A percentile compares a stretch with the other conserved stretches of the same genome.
Conservation (phyloP, 1,140 invertebrate species). For the Sinella curviseta region DNA sequence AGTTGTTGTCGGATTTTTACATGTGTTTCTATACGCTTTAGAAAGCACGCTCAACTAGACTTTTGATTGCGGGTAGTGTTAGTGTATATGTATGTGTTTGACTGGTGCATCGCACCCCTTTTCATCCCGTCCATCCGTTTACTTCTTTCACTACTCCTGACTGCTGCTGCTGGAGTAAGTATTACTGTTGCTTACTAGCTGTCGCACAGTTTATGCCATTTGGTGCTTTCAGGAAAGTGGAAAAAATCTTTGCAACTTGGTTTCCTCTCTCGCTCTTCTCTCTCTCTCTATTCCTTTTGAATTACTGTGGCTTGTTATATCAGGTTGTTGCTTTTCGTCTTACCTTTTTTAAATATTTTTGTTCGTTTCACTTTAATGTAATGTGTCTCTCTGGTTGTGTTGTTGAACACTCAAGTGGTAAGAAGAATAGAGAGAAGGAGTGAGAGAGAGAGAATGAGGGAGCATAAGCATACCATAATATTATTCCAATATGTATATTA, state of each 20-base stretch:
- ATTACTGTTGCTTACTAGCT: neutral
- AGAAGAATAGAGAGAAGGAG: neutral
- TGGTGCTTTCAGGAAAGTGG: neutral
- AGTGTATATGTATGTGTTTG: neutral
- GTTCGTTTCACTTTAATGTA: neutral
- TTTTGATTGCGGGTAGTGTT: neutral
- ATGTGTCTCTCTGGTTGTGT: neutral
- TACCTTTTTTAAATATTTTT: neutral
- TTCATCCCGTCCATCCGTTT: neutral
- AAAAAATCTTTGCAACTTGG: too few species aligned
- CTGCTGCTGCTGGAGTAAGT: too few species aligned
- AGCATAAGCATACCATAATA: neutral
- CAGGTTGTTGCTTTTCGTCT: neutral
- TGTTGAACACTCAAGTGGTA: constrained; percentile 7
- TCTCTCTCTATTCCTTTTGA: neutral
- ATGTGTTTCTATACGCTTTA: neutral
- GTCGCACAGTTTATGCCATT: too few species aligned
- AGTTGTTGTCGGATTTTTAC: neutral
- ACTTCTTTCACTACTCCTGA: too few species aligned
- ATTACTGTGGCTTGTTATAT: constrained; percentile 1
- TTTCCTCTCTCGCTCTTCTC: neutral
- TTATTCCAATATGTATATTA: constrained; percentile 24
- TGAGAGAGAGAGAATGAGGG: neutral
- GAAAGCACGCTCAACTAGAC: too few species aligned
- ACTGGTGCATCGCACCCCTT: neutral